Conservation (phyloP, 2,888 invertebrate genomes). For the Minunthozetes semirufus region DNA sequence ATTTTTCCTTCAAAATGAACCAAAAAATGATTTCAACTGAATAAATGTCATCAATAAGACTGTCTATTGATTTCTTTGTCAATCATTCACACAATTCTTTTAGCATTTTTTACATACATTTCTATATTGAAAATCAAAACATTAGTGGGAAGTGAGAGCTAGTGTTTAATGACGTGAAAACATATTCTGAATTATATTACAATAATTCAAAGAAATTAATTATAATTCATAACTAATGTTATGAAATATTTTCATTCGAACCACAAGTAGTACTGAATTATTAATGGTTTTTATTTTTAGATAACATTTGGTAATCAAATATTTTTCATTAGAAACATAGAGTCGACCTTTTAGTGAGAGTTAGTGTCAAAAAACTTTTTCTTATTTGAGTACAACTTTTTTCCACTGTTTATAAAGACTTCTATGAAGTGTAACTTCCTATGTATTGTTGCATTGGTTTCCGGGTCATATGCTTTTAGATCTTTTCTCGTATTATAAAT, state of each 20-base stretch:
- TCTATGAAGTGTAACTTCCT: slow-evolving; percentile 22
- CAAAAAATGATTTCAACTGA: slow-evolving; percentile 24
- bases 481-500: not conserved
- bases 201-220: not conserved
- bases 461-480: slow-evolving; percentile 23
- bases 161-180: slow-evolving; percentile 9
- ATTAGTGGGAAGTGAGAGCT: not conserved
- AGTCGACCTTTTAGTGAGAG: not conserved
- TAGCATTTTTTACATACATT: not conserved
- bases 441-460: slow-evolving; percentile 13
- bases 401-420: not conserved
- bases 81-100: slow-evolving; percentile 10
- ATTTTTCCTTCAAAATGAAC: not conserved
- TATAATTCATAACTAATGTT: not conserved
- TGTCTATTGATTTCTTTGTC: slow-evolving; percentile 7
- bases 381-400: not conserved
- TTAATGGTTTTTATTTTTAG: not conserved
- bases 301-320: slow-evolving; percentile 16
- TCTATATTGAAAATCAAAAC: not conserved
- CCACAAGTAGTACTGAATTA: not conserved
- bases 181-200: not conserved
- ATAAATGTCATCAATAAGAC: slow-evolving; percentile 21
- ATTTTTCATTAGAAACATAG: not conserved
- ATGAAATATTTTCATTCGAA: not conserved
- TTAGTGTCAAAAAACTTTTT: not conserved